phyloP scores from a whole-genome alignment of 2,888 invertebrate species.

The Aspidiotus rigidus region DNA sequence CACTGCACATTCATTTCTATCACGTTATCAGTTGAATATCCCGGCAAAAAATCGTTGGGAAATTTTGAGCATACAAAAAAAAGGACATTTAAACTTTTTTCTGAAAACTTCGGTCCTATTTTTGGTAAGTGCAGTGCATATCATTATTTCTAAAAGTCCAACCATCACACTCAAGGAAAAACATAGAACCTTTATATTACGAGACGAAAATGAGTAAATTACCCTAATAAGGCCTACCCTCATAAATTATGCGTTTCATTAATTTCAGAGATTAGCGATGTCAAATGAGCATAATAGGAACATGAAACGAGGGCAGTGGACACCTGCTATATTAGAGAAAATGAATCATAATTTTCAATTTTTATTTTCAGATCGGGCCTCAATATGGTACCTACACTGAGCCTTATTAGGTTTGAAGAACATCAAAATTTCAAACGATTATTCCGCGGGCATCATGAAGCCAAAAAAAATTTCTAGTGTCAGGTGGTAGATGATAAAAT shows the following conservation, averaged over 20 bases:
- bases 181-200: not conserved
- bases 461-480: not conserved
- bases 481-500: not conserved
- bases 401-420: not conserved
- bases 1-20: too few species aligned
- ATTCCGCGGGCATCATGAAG: too few species aligned
- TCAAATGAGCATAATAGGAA: not conserved
- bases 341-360: too few species aligned
- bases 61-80: too few species aligned
- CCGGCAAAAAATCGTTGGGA: too few species aligned
- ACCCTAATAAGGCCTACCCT: constrained; percentile 2
- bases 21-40: too few species aligned
- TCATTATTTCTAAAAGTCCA: not conserved
- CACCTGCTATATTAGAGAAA: not conserved
- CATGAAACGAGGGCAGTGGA: not conserved
- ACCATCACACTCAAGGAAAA: not conserved
- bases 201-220: not conserved
- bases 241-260: not conserved
- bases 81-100: too few species aligned
- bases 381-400: not conserved
- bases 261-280: not conserved
- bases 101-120: not conserved
- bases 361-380: too few species aligned
- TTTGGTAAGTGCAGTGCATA: not conserved
- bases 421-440: constrained; percentile 1